Percentiles rank a stretch among this genome's conserved stretches.
Evolutionary conservation across 2,113 vertebrate genomes (phyloP).

Genomic region (Scophthalmus maximus): DNA sequence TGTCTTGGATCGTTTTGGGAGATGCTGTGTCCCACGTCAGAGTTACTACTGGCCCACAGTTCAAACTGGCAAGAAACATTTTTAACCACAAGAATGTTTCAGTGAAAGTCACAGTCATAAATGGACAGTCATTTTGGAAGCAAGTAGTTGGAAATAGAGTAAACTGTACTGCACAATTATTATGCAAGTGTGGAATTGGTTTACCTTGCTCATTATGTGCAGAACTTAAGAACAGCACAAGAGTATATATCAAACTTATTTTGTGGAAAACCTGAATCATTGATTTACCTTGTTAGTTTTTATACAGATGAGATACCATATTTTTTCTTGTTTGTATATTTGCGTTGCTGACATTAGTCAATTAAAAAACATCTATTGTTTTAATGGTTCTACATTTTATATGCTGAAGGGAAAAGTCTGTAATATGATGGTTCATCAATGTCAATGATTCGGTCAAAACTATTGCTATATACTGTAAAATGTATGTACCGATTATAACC

Average conservation of each 20-base stretch:
- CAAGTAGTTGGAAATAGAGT: not conserved
- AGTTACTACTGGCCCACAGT: not conserved
- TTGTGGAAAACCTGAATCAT: not conserved
- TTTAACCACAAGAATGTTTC: not conserved
- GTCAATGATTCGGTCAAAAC: no score
- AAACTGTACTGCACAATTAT: not conserved
- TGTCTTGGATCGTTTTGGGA: not conserved
- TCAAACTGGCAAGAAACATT: slow-evolving; percentile 4
- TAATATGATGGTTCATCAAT: no score
- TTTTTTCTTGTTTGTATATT: slow-evolving; percentile 16
- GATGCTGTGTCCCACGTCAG: not conserved
- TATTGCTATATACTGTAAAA: no score
- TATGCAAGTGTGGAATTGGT: not conserved
- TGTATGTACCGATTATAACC: no score
- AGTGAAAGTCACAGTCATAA: no score
- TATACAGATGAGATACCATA: no score
- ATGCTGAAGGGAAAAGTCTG: not conserved
- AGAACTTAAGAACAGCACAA: not conserved
- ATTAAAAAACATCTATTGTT: slow-evolving; percentile 33
- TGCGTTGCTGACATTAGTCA: not conserved
- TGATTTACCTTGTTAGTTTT: not conserved
- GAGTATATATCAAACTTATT: not conserved
- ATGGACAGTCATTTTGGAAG: slow-evolving; percentile 1
- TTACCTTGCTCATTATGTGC: not conserved
- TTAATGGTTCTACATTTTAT: not conserved